Percentiles rank a stretch among this genome's conserved stretches.
These are phyloP conservation scores for Nanorana parkeri DNA, from an alignment of 2,113 vertebrate species.

Conservation along the genomic window DNA sequence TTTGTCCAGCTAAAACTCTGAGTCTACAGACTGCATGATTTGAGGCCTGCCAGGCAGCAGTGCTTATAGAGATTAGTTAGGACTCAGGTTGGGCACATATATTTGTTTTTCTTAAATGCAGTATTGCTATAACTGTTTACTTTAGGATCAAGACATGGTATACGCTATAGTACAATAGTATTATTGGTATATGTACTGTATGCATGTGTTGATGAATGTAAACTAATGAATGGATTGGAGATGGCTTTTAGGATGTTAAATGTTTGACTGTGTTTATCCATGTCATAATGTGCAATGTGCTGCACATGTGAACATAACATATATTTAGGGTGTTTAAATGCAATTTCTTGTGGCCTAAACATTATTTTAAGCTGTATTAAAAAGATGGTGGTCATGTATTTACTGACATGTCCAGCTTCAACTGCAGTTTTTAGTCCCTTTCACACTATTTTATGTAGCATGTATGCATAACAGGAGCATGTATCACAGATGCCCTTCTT, in stretches of 20 bases:
- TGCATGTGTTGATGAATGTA: neutral
- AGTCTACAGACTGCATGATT: conserved; percentile 21
- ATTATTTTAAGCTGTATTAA: too few relatives aligned
- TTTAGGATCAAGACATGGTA: neutral
- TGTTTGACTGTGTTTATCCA: too few relatives aligned
- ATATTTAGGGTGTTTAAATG: too few relatives aligned
- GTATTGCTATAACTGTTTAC: neutral
- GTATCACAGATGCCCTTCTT: conserved; percentile 14
- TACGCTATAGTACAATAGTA: neutral
- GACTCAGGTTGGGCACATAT: conserved; percentile 54
- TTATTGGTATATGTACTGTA: neutral
- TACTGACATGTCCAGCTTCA: too few relatives aligned
- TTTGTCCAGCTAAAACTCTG: conserved; percentile 28
- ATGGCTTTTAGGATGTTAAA: too few relatives aligned
- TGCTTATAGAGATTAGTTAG: conserved; percentile 48
- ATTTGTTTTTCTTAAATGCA: neutral
- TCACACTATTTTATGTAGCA: too few relatives aligned
- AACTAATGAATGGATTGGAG: too few relatives aligned
- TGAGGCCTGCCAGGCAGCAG: conserved; percentile 6
- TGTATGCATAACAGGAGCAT: neutral
- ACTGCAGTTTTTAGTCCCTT: too few relatives aligned
- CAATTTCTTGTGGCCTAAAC: too few relatives aligned
- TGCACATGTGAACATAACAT: too few relatives aligned
- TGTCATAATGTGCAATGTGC: too few relatives aligned
- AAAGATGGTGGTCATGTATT: too few relatives aligned